These are phyloP conservation scores for Nephila pilipes DNA, from an alignment of 1,140 invertebrate species.

Conservation along the genomic window DNA sequence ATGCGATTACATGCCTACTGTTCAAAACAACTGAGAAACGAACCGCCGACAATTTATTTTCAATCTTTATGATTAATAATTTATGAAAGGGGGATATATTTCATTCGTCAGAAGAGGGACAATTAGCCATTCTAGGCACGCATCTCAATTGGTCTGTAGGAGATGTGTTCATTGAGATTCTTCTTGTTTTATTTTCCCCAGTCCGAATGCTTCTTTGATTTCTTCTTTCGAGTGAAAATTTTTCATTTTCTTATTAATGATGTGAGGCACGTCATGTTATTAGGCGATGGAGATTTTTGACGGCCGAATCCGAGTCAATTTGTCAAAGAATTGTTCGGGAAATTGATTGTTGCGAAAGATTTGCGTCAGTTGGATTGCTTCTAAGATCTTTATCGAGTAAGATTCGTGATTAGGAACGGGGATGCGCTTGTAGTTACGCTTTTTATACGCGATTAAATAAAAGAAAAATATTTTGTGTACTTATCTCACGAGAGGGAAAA, in stretches of 20 bases:
- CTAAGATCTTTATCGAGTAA: conserved; percentile 8
- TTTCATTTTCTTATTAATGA: background rate
- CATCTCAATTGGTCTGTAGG: background rate
- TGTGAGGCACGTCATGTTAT: background rate
- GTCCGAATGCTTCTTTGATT: background rate
- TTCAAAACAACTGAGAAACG: conserved; percentile 1
- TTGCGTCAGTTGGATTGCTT: background rate
- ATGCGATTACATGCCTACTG: conserved; percentile 1
- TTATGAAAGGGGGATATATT: background rate
- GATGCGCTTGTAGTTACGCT: background rate
- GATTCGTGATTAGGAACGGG: background rate
- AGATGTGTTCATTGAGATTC: background rate
- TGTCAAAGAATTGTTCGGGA: conserved; percentile 21
- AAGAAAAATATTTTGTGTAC: too few species aligned
- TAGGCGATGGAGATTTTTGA: background rate
- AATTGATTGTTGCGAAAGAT: conserved; percentile 4
- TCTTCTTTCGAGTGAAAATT: background rate
- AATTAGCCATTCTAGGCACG: background rate
- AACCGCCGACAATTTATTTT: conserved; percentile 6
- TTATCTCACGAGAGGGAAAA: too few species aligned
- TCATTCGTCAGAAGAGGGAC: background rate
- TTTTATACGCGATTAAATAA: background rate
- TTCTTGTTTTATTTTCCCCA: background rate
- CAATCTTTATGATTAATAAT: conserved; percentile 24
- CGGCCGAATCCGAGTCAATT: background rate